Percentiles rank a stretch among this genome's conserved stretches.
Evolutionary conservation across 2,797 vertebrate genomes (phyloP).

Genomic region (Nothura maculosa): DNA sequence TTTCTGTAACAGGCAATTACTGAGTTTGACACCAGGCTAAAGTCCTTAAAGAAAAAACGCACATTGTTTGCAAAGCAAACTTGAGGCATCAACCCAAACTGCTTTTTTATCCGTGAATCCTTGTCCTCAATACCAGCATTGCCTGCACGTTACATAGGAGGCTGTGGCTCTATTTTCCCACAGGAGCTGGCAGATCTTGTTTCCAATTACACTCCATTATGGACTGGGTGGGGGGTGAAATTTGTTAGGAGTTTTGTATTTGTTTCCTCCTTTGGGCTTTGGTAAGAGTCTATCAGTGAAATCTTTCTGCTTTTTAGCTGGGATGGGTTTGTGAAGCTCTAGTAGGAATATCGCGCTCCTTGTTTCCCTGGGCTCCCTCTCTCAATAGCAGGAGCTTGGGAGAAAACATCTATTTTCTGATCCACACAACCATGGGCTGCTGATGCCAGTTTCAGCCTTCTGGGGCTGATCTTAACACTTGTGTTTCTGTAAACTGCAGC

Average conservation of each 20-base stretch:
- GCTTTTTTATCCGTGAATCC: background rate
- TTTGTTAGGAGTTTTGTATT: background rate
- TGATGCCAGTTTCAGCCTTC: background rate
- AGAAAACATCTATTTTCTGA: background rate
- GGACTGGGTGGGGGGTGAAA: background rate
- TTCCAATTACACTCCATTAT: background rate
- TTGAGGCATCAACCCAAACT: background rate
- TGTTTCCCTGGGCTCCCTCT: background rate
- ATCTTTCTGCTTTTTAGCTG: background rate
- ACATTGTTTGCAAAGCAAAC: background rate
- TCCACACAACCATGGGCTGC: background rate
- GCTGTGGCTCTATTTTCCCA: background rate
- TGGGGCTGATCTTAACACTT: background rate
- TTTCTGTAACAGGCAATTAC: background rate
- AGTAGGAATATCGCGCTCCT: accelerated
- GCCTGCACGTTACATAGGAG: accelerated
- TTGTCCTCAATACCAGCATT: background rate
- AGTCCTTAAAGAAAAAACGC: background rate
- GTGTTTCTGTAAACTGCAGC: background rate
- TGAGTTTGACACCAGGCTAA: background rate
- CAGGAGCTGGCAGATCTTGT: accelerated
- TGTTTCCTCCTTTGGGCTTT: background rate
- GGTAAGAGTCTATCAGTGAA: background rate
- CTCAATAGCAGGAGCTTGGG: background rate
- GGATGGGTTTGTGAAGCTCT: background rate